These are phyloP conservation scores for Chitala chitala DNA, from an alignment of 2,113 vertebrate species.

Conservation along the genomic window DNA sequence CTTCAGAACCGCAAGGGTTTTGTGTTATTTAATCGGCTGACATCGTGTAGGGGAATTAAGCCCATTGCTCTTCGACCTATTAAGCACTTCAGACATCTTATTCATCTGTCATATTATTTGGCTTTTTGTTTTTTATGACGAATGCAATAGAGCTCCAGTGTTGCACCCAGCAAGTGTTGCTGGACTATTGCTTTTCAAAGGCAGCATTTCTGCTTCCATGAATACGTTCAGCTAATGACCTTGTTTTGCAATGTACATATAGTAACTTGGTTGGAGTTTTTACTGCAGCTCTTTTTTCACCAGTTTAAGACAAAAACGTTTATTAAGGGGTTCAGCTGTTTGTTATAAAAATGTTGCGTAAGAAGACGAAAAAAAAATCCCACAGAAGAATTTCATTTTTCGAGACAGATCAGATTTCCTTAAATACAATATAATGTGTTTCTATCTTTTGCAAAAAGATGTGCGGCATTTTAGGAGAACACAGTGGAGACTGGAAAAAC, in stretches of 20 bases:
- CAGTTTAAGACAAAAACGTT: neutral
- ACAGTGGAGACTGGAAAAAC: slow-evolving; percentile 44
- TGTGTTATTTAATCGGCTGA: slow-evolving; percentile 57
- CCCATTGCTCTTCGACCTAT: neutral
- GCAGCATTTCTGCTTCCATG: too few species aligned
- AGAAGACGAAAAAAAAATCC: too few species aligned
- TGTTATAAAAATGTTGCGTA: neutral
- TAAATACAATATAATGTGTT: neutral
- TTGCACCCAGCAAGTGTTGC: neutral
- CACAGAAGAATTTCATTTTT: too few species aligned
- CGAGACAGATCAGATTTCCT: neutral
- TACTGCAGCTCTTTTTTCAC: neutral
- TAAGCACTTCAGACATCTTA: neutral
- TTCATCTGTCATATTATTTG: neutral
- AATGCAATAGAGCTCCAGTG: neutral
- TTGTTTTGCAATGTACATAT: too few species aligned
- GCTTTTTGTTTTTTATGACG: neutral
- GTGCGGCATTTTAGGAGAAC: slow-evolving; percentile 53
- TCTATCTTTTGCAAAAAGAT: slow-evolving; percentile 27
- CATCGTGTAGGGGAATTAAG: slow-evolving; percentile 40
- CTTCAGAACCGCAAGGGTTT: slow-evolving; percentile 59
- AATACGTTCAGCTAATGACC: too few species aligned
- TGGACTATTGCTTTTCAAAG: too few species aligned
- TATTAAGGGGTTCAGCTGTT: neutral
- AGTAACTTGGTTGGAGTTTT: too few species aligned